Percentiles rank a stretch among this genome's conserved stretches.
phyloP scores from a whole-genome alignment of 2,113 vertebrate genomes.

The Rhea americana region DNA sequence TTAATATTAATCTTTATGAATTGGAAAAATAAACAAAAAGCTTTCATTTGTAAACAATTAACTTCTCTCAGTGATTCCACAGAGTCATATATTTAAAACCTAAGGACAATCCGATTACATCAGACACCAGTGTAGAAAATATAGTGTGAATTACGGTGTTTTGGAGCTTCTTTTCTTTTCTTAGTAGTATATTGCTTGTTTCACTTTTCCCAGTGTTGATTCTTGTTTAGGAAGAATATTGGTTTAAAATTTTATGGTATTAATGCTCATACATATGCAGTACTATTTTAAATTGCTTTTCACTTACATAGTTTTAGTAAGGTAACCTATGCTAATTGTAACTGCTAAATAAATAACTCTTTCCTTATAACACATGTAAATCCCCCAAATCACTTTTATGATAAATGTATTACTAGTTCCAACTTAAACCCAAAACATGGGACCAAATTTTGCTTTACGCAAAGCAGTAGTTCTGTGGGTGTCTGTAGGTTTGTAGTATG shows the following conservation, averaged over 20 bases:
- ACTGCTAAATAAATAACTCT: neutral
- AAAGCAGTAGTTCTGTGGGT: neutral
- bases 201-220: neutral
- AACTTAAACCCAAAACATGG: neutral
- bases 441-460: constrained; percentile 21
- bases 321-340: neutral
- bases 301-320: neutral
- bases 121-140: neutral
- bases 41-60: constrained; percentile 56
- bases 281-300: neutral
- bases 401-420: neutral
- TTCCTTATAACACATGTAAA: neutral
- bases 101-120: neutral
- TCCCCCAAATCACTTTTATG: neutral
- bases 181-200: neutral
- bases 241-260: neutral
- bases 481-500: neutral
- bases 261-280: neutral
- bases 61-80: neutral
- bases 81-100: constrained; percentile 20
- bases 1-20: constrained; percentile 53
- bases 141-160: neutral
- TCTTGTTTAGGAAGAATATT: neutral
- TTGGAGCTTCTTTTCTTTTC: neutral
- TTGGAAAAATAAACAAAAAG: constrained; percentile 61